Evolutionary conservation across 2,113 vertebrate genomes (phyloP).

Genomic region (Scartelaos histophorus): DNA sequence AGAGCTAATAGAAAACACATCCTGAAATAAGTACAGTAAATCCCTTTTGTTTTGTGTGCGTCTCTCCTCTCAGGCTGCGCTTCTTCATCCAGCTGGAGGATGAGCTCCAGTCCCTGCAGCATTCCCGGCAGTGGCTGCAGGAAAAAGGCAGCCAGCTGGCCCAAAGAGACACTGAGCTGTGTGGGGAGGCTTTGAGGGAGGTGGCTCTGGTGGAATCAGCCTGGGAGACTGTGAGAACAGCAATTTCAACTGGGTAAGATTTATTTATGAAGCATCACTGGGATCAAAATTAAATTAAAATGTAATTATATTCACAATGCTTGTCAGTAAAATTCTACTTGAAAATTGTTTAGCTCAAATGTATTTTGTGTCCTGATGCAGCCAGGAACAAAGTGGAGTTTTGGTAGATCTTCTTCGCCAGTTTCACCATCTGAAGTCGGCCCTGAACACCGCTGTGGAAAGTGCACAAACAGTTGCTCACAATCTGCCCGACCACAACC

Average conservation of each 20-base stretch:
- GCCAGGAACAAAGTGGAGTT: conserved; percentile 84
- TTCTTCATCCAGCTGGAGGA: conserved; percentile 91
- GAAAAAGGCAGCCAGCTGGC: conserved; percentile 90
- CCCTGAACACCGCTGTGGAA: conserved; percentile 80
- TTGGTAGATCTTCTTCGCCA: conserved; percentile 85
- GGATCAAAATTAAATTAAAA: not conserved
- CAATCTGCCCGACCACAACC: conserved; percentile 80
- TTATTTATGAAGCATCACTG: not conserved
- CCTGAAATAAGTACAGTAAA: conserved; percentile 36
- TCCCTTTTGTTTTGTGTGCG: conserved; percentile 55
- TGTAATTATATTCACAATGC: too few relatives aligned
- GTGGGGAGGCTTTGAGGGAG: conserved; percentile 81
- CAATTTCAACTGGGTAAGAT: conserved; percentile 86
- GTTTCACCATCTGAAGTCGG: conserved; percentile 82
- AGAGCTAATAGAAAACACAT: conserved; percentile 29
- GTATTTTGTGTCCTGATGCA: conserved; percentile 52
- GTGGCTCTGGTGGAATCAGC: conserved; percentile 80
- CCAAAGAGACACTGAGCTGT: conserved; percentile 83
- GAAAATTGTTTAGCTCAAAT: too few relatives aligned
- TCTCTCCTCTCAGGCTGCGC: conserved; percentile 81
- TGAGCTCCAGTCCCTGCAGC: conserved; percentile 88
- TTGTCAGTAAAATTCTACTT: too few relatives aligned
- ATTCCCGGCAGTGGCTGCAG: conserved; percentile 90
- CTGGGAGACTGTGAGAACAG: conserved; percentile 83
- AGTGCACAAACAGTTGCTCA: conserved; percentile 76